Evolutionary conservation across 1,140 invertebrate species (phyloP).

Genomic region (Caenorhabditis latens): DNA sequence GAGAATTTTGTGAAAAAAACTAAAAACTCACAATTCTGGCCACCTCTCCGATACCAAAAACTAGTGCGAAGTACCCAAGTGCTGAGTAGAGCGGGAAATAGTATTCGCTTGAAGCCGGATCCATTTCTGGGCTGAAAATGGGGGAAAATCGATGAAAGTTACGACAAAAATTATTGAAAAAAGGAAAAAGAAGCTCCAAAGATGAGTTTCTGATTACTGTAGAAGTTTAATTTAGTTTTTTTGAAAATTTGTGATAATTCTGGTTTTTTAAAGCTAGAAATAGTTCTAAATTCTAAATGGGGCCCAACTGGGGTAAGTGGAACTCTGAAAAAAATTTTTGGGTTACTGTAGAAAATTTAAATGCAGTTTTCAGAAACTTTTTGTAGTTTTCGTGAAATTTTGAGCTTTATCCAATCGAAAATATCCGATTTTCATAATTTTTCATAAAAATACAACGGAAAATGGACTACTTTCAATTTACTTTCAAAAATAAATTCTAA

Average conservation of each 20-base stretch:
- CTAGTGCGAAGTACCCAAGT: conserved; percentile 34
- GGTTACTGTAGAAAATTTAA: neutral
- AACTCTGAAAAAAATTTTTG: neutral
- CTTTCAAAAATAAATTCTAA: no score
- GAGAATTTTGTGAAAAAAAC: neutral
- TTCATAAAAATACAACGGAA: no score
- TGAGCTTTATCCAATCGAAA: no score
- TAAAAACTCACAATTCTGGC: conserved; percentile 49
- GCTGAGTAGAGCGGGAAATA: conserved; percentile 44
- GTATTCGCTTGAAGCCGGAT: neutral
- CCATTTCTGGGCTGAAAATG: conserved; percentile 18
- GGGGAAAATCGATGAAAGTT: neutral
- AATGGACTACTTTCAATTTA: no score
- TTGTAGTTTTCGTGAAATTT: no score
- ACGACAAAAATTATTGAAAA: no score
- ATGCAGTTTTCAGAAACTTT: no score
- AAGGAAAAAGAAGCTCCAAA: neutral
- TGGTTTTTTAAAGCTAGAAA: neutral
- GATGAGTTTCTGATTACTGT: no score
- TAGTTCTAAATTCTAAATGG: no score
- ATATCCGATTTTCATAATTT: no score
- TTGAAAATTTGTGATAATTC: neutral
- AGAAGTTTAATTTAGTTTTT: no score
- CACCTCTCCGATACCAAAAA: conserved; percentile 31
- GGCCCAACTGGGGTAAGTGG: no score